Conservation (phyloP, 2,888 invertebrate genomes). For the Lasioglossum leucozonium region DNA sequence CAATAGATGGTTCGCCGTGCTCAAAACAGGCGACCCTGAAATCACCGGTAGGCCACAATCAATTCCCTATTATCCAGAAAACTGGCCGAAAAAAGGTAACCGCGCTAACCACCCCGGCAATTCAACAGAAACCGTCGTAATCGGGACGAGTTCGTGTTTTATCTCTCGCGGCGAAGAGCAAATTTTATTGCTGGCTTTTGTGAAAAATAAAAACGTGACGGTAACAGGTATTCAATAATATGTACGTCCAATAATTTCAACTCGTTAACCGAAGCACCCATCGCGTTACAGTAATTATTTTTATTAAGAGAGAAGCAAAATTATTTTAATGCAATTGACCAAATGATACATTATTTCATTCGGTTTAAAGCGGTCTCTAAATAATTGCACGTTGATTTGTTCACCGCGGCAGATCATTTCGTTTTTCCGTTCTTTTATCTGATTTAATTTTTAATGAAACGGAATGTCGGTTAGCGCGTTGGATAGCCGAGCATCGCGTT, state of each 20-base stretch:
- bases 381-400: background rate
- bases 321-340: background rate
- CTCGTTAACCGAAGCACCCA: background rate
- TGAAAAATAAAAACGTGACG: background rate
- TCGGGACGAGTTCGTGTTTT: conserved; percentile 57
- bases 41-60: conserved; percentile 73
- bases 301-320: background rate
- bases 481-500: background rate
- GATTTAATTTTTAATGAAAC: background rate
- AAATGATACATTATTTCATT: background rate
- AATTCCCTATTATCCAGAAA: conserved; percentile 69
- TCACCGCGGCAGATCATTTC: background rate
- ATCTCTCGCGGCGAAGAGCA: conserved; percentile 13
- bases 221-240: background rate
- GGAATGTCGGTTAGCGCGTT: background rate
- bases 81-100: conserved; percentile 57
- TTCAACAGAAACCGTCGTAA: conserved; percentile 61
- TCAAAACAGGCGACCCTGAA: conserved; percentile 52
- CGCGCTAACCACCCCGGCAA: conserved; percentile 59
- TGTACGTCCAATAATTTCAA: background rate
- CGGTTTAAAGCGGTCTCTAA: background rate
- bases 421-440: background rate
- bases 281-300: background rate
- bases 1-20: conserved; percentile 41
- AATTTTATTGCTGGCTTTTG: conserved; percentile 35